Evolutionary conservation across 1,140 invertebrate genomes (phyloP).

Genomic region (Sipha flava): DNA sequence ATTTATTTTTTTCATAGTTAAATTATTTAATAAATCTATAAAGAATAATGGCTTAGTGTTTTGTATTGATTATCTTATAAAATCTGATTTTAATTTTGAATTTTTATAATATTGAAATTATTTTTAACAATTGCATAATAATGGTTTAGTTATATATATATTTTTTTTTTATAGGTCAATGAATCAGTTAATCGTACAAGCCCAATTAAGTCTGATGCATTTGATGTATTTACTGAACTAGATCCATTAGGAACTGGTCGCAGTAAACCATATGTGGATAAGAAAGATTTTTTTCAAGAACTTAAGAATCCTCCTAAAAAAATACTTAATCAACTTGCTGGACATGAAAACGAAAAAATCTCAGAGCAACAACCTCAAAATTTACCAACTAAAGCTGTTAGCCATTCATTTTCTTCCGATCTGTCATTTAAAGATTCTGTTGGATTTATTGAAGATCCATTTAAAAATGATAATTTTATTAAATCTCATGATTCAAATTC

Average conservation of each 20-base stretch:
- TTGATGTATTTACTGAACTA: constrained; percentile 80
- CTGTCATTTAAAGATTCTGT: constrained; percentile 43
- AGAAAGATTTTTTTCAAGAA: constrained; percentile 90
- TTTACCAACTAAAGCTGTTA: background rate
- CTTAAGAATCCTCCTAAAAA: constrained; percentile 87
- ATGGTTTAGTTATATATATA: background rate
- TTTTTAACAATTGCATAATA: too few species aligned
- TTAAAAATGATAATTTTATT: constrained; percentile 47
- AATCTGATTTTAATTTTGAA: too few species aligned
- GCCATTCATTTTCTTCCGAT: constrained; percentile 26
- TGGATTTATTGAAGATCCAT: constrained; percentile 62
- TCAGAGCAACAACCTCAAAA: constrained; percentile 2
- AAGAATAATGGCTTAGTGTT: too few species aligned
- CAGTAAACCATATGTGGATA: constrained; percentile 84
- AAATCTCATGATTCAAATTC: constrained; percentile 48
- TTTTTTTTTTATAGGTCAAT: background rate
- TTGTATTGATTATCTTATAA: too few species aligned
- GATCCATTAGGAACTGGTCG: constrained; percentile 83
- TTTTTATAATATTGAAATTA: too few species aligned
- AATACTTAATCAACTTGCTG: constrained; percentile 71
- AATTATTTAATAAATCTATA: too few species aligned
- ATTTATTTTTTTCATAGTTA: too few species aligned
- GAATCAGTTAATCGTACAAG: background rate
- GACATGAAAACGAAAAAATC: constrained; percentile 33
- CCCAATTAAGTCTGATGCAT: constrained; percentile 26